A percentile compares a stretch with the other conserved stretches of the same genome.
phyloP scores from a whole-genome alignment of 2,797 vertebrate species.

The Eupleurogrammus muticus region DNA sequence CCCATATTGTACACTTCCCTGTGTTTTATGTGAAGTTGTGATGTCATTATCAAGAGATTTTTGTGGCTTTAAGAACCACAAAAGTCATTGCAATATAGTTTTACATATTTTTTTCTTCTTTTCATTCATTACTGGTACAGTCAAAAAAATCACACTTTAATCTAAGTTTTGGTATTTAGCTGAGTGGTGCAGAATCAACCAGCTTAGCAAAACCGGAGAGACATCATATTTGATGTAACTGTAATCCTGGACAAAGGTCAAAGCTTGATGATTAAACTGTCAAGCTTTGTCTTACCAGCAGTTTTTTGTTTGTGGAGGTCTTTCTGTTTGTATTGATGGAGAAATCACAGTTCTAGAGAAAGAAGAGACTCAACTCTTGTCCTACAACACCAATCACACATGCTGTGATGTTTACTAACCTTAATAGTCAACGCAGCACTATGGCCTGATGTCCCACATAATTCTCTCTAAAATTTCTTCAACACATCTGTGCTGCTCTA shows the following conservation, averaged over 20 bases:
- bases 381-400: slow-evolving; percentile 28
- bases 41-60: no score
- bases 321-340: slow-evolving; percentile 27
- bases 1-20: no score
- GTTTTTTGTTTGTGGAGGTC: slow-evolving; percentile 4
- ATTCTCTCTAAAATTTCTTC: slow-evolving; percentile 30
- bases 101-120: no score
- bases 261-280: slow-evolving; percentile 24
- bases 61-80: no score
- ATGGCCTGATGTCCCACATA: slow-evolving; percentile 61
- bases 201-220: slow-evolving; percentile 10
- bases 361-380: slow-evolving; percentile 15
- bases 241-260: slow-evolving; percentile 16
- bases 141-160: slow-evolving; percentile 9
- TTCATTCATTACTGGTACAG: no score
- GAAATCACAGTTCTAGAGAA: slow-evolving; percentile 23
- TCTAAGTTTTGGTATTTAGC: slow-evolving; percentile 1
- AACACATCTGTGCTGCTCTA: slow-evolving; percentile 33
- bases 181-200: not conserved
- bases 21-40: no score
- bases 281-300: slow-evolving; percentile 23
- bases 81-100: no score
- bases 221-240: slow-evolving; percentile 6
- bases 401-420: slow-evolving; percentile 41
- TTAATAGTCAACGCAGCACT: slow-evolving; percentile 30